These are phyloP conservation scores for Brenthis daphne DNA, from an alignment of 2,888 invertebrate species.

Conservation along the genomic window DNA sequence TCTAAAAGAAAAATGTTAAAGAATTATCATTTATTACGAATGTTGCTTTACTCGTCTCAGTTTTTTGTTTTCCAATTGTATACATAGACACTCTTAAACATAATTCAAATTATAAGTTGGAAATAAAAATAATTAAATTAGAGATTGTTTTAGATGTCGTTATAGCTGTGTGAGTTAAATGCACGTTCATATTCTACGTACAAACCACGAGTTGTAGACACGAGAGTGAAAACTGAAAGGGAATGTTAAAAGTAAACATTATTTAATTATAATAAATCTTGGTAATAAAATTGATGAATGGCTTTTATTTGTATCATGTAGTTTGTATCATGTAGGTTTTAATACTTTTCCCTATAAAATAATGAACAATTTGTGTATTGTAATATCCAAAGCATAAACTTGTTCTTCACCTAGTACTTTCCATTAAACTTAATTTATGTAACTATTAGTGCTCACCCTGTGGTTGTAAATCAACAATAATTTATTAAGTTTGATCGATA, in stretches of 20 bases:
- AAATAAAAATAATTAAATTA: background rate
- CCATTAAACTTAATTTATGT: no score
- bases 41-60: background rate
- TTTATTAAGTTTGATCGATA: no score
- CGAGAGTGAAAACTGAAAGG: slow-evolving; percentile 57
- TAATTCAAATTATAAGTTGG: background rate
- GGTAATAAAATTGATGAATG: slow-evolving; percentile 55
- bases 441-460: no score
- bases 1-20: background rate
- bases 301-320: background rate
- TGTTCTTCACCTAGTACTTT: no score
- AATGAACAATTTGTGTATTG: no score
- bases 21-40: background rate
- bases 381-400: no score
- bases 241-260: slow-evolving; percentile 62
- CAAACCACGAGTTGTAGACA: slow-evolving; percentile 53
- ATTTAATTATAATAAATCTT: slow-evolving; percentile 68
- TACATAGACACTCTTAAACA: background rate
- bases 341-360: background rate
- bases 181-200: slow-evolving; percentile 42
- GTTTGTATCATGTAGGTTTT: background rate
- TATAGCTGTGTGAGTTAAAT: slow-evolving; percentile 12
- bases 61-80: slow-evolving; percentile 6
- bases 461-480: no score
- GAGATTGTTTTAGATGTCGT: background rate